These are phyloP conservation scores for Ormyrus rosae DNA, from an alignment of 2,888 invertebrate species.

Conservation along the genomic window DNA sequence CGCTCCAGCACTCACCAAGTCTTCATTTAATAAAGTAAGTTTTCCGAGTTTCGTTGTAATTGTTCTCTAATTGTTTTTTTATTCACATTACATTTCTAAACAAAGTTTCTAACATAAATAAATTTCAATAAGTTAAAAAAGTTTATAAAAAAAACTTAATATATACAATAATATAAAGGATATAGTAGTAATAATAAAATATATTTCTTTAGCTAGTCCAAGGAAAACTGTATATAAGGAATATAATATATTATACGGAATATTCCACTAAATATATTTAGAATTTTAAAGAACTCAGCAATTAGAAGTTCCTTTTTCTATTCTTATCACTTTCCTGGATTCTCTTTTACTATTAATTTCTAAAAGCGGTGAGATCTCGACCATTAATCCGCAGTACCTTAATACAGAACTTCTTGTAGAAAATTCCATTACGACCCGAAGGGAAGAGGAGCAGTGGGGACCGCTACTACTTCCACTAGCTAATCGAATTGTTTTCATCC, in stretches of 20 bases:
- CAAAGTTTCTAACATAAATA: background rate
- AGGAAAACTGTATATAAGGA: no score
- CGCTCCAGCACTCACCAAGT: conserved; percentile 73
- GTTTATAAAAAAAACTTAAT: background rate
- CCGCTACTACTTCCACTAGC: conserved; percentile 58
- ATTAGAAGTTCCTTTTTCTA: no score
- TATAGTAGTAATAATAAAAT: background rate
- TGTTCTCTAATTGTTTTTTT: background rate
- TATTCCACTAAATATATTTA: no score
- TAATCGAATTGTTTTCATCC: conserved; percentile 73
- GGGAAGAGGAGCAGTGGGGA: conserved; percentile 3
- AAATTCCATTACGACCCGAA: conserved; percentile 54
- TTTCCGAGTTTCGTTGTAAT: background rate
- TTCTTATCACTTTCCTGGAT: no score
- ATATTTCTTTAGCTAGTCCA: background rate
- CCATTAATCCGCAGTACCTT: background rate
- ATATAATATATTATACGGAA: no score
- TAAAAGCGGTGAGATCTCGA: no score
- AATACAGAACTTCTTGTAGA: conserved; percentile 21
- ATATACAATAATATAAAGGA: background rate
- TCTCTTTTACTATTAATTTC: no score
- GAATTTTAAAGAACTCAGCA: no score
- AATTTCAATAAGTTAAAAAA: background rate
- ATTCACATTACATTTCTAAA: background rate
- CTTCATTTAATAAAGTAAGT: conserved; percentile 66